Evolutionary conservation across 2,888 invertebrate genomes (phyloP), one percentile per base, ranked within the genome.

Genomic region (Periphyllus acericola): DNA sequence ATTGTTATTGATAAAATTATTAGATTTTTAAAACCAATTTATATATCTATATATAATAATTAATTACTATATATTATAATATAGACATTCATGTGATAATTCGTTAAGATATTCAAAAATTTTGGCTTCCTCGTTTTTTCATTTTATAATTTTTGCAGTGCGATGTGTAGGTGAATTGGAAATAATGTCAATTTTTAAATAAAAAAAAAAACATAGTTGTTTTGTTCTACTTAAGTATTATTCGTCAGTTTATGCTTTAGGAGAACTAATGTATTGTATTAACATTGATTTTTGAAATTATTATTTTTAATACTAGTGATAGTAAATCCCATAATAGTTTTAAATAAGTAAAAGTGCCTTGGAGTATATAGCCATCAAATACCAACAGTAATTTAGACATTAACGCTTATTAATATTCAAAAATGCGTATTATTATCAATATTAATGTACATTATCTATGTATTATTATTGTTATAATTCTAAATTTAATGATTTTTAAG

Each of bases 1-100:
- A 87, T 87, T 87, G 87, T 87, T 87, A 87, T 87, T 87, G 72
- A 87, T 87, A 81, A 87, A 86, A 87, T 87, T 87, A 87, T 87
- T 87, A 87, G 87, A 87, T 87, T 87, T 87, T 87, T 87, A 87
- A 79, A 87, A 81, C 74, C 80, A 87, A 81, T 80, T 87, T 72
- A 87, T 80, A 80, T 87, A 86, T 86, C 79, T 86, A 72, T 86
- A 80, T 80, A 80, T 87, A 87, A 87, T 87, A 87, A 87, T 85
- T 74, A 86, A 80, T 80, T 74, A 87, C 79, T 87, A 87, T 87
- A 46, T 81, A 87, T 86, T 79, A 72, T 87, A 86, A 86, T 87
- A 87, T 87, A 87, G 87, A 75, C 74, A 52, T 87, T 87, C 87
- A 87, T 87, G 87, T 87, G 87, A 87, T 87, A 87, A 87, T 87